phyloP scores from a whole-genome alignment of 2,888 invertebrate genomes.

The Ormyrus nitidulus region DNA sequence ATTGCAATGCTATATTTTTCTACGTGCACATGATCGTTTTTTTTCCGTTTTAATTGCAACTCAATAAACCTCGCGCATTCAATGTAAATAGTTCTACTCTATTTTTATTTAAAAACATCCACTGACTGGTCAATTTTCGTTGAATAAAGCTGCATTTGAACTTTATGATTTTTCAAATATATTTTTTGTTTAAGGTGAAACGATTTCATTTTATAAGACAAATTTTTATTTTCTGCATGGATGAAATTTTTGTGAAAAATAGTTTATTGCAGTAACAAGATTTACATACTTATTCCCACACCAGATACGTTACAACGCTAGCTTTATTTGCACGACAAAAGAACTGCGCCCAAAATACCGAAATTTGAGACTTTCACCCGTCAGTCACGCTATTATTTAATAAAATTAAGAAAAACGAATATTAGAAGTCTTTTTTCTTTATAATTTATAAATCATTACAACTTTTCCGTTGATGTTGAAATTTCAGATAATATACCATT shows the following conservation, averaged over 20 bases:
- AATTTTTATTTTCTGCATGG: conserved; percentile 20
- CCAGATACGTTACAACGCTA: conserved; percentile 7
- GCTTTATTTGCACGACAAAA: conserved; percentile 50
- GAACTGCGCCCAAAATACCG: conserved; percentile 34
- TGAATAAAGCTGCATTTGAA: conserved; percentile 8
- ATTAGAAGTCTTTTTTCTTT: conserved; percentile 10
- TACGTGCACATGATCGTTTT: conserved; percentile 58
- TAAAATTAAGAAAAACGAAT: conserved; percentile 14
- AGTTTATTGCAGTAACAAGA: not conserved
- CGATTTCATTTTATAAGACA: not conserved
- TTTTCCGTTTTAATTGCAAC: conserved; percentile 25
- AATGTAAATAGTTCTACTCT: conserved; percentile 35
- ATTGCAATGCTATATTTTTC: conserved; percentile 48
- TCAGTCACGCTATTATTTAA: conserved; percentile 21
- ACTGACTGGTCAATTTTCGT: not conserved
- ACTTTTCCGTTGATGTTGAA: no score
- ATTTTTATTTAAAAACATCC: not conserved
- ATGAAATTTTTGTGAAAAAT: conserved; percentile 8
- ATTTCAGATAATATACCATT: not conserved
- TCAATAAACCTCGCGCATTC: conserved; percentile 9
- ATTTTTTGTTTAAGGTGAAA: no score
- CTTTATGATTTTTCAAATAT: not conserved
- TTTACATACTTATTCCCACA: conserved; percentile 37
- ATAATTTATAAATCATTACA: conserved; percentile 13
- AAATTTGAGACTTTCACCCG: conserved; percentile 27